A percentile compares a stretch with the other conserved stretches of the same genome.
These are phyloP conservation scores for Lethenteron reissneri DNA, from an alignment of 2,113 vertebrate species.

Conservation along the genomic window DNA sequence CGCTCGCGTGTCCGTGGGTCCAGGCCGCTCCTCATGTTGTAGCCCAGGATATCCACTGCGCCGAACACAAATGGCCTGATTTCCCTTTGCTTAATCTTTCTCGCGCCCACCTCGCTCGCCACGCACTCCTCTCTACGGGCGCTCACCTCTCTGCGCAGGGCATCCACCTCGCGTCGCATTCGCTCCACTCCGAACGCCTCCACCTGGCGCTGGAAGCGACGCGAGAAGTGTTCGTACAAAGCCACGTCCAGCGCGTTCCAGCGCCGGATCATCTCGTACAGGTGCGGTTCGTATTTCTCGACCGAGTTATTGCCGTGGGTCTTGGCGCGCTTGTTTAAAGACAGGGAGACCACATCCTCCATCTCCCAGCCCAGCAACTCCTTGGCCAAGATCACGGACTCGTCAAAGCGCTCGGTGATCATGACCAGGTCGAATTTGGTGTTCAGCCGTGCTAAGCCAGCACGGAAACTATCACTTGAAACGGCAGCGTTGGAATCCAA, in stretches of 20 bases:
- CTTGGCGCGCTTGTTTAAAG: constrained; percentile 37
- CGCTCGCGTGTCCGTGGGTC: neutral
- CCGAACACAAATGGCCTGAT: neutral
- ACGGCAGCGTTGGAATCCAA: constrained; percentile 7
- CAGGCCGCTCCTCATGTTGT: neutral
- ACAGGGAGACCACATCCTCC: constrained; percentile 47
- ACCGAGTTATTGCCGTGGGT: no score
- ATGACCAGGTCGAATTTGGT: constrained; percentile 39
- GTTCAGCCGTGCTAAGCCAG: constrained; percentile 23
- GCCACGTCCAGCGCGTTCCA: constrained; percentile 69
- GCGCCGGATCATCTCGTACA: constrained; percentile 24
- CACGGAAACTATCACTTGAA: constrained; percentile 21
- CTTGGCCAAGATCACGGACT: constrained; percentile 58
- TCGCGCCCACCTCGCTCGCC: neutral
- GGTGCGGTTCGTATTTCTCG: neutral
- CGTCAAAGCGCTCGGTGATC: constrained; percentile 53
- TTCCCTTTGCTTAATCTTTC: neutral
- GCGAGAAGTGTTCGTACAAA: constrained; percentile 50
- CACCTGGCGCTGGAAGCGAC: constrained; percentile 44
- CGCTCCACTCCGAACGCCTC: constrained; percentile 28
- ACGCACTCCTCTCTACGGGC: no score
- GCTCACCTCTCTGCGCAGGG: constrained; percentile 17
- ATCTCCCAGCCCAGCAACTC: constrained; percentile 58
- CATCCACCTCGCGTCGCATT: constrained; percentile 33
- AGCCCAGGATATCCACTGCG: constrained; percentile 1